A percentile compares a stretch with the other conserved stretches of the same genome.
These are phyloP conservation scores for Himalopsyche anomala DNA, from an alignment of 2,888 invertebrate genomes.

Conservation along the genomic window DNA sequence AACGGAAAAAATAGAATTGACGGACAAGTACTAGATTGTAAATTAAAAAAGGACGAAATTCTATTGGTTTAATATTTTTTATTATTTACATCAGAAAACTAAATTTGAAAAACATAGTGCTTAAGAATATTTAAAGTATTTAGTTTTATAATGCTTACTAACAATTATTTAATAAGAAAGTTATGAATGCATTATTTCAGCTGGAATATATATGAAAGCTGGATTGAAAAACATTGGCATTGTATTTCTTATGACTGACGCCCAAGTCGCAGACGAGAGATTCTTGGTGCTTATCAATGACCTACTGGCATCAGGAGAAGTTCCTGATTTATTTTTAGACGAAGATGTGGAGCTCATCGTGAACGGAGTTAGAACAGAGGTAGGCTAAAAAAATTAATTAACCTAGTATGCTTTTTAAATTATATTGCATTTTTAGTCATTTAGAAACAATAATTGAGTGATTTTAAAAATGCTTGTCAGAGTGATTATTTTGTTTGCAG, in stretches of 20 bases:
- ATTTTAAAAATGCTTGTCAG: neutral
- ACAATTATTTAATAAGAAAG: neutral
- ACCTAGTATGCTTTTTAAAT: neutral
- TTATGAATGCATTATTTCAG: slow-evolving; percentile 70
- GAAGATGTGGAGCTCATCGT: slow-evolving; percentile 94
- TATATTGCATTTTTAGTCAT: neutral
- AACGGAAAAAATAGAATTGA: no score
- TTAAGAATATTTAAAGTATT: no score
- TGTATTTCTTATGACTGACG: slow-evolving; percentile 95
- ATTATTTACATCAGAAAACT: no score
- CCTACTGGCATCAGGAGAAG: slow-evolving; percentile 94
- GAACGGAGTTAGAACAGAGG: slow-evolving; percentile 84
- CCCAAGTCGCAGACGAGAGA: slow-evolving; percentile 93
- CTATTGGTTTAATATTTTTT: no score
- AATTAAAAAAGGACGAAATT: no score
- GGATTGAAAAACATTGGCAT: slow-evolving; percentile 91
- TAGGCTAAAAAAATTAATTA: slow-evolving; percentile 67
- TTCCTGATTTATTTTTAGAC: slow-evolving; percentile 92
- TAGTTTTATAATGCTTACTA: no score
- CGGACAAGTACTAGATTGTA: no score
- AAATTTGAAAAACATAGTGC: no score
- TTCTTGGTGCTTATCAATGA: slow-evolving; percentile 96
- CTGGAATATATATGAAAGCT: slow-evolving; percentile 88
- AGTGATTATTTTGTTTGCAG: slow-evolving; percentile 68
- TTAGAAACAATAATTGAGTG: neutral